Evolutionary conservation across 2,888 invertebrate genomes (phyloP), one percentile per base, ranked within the genome.

Genomic region (Eupithecia abbreviata): DNA sequence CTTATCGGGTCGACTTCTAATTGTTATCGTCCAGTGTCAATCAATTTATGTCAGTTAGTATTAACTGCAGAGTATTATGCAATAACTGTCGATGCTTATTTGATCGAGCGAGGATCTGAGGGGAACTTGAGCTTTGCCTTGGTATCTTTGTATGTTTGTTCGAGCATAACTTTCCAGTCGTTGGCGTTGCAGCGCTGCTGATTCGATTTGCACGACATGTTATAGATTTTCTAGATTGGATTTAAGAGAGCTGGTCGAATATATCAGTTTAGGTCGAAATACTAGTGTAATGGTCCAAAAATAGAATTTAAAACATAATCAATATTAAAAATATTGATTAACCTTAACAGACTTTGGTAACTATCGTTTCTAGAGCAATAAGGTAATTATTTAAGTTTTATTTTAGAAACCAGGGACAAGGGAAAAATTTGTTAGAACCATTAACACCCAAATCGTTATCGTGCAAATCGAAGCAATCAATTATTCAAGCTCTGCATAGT

Each of bases 1-100:
- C 30, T 30, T 30, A 30, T 30, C 67, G 45, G 76, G 75, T 71
- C 74, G 76, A 71, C 18, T 15, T 58, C 58, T 78, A 30, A 75
- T 78, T 72, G 67, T 65, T 77, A 79, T 82, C 76, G 72, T 51
- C 77, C 72, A 81, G 74, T 79, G 79, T 72, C 77, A 78, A 71
- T 66, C 43, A 30, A 0, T 30, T 30, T 30, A 30, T 30, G 1
- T 30, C 30, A 30, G 62, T 62, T 10, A 18, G 30, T n/a, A 15
- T 55, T 18, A 55, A n/a, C 55, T 55, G n/a, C n/a, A 7, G 55
- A 55, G 18, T 55, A 51, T 51, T 1, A 62, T 62, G 62, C 62
- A 30, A 30, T 18, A 12, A 30, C 30, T 10, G 10, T 58, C 30
- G 30, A 30, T 30, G 30, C 30, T 58, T 58, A 18, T 58, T 58